Evolutionary conservation across 2,888 invertebrate species (phyloP), one percentile per base, ranked within the genome.

Genomic region (Polydrusus pterygomalis): DNA sequence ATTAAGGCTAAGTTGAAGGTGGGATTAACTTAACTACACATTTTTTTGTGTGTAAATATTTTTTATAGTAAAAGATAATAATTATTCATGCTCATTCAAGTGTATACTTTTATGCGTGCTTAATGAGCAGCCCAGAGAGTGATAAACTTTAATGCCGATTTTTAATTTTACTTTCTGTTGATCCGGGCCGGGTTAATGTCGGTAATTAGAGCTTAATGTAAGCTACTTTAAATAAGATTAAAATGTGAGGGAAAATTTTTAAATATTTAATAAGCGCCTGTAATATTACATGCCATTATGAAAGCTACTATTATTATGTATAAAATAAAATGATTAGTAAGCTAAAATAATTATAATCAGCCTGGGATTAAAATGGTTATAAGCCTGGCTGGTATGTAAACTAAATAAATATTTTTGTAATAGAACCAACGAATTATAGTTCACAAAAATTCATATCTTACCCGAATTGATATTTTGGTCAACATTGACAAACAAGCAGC

Each of bases 21-120:
- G 25, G 5, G 25, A 25, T 25, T 3, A 25, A 25, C 25, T 1
- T 25, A 25, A 25, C 25, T 25, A 25, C 25, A 1, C 2, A 34
- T 34, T 34, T 34, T 34, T 34, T 10, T 34, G 34, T 10, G 34
- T 34, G 34, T 74, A 74, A 74, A 69, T 69, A 69, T 38, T 47
- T 38, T 60, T 64, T 54, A 74, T 74, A 63, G 70, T 62, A 69
- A 74, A 74, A 67, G 54, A 69, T 74, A 74, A 69, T 74, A 74
- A 74, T 74, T 74, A 69, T 51, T 40, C 62, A 69, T 49, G 47
- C 34, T 65, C n/a, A 18, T 51, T 51, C 20, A 51, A 51, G 51
- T 51, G 20, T 62, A 38, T 40, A 51, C 62, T 64, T 64, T 71
- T 64, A 71, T 62, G 38, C 17, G 15, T 47, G 63, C 47, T 17